Evolutionary conservation across 2,888 invertebrate species (phyloP).

Genomic region (Cephus sareptanus): DNA sequence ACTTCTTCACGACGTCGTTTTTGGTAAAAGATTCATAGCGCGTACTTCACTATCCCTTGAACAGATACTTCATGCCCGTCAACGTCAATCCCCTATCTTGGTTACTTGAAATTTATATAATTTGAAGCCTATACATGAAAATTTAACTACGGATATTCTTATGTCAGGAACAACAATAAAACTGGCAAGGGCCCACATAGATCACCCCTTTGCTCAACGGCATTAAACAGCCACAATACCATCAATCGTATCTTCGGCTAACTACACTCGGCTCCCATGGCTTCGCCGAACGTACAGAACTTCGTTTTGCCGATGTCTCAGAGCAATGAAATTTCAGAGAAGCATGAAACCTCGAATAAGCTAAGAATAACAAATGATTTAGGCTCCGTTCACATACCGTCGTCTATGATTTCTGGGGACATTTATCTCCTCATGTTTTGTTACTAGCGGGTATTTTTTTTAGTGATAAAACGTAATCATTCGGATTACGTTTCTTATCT

Average conservation of each 20-base stretch:
- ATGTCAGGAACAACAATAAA: constrained; percentile 51
- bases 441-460: background rate
- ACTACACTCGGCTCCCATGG: constrained; percentile 31
- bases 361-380: background rate
- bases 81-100: constrained; percentile 5
- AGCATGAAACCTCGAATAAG: background rate
- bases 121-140: constrained; percentile 31
- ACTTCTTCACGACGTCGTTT: constrained; percentile 18
- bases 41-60: constrained; percentile 1
- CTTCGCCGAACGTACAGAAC: constrained; percentile 32
- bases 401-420: background rate
- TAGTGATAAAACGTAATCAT: background rate
- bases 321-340: constrained; percentile 16
- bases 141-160: constrained; percentile 41
- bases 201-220: constrained; percentile 29
- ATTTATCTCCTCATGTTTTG: background rate
- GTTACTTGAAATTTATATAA: constrained; percentile 38
- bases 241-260: constrained; percentile 40
- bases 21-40: constrained; percentile 12
- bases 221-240: constrained; percentile 36
- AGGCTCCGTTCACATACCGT: background rate
- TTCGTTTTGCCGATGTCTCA: constrained; percentile 27
- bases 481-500: background rate
- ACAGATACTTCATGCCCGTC: background rate
- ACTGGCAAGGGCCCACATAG: constrained; percentile 41